Base-by-base conservation (phyloP, 2,888 invertebrate genomes). In the Teinopalpus imperialis region DNA sequence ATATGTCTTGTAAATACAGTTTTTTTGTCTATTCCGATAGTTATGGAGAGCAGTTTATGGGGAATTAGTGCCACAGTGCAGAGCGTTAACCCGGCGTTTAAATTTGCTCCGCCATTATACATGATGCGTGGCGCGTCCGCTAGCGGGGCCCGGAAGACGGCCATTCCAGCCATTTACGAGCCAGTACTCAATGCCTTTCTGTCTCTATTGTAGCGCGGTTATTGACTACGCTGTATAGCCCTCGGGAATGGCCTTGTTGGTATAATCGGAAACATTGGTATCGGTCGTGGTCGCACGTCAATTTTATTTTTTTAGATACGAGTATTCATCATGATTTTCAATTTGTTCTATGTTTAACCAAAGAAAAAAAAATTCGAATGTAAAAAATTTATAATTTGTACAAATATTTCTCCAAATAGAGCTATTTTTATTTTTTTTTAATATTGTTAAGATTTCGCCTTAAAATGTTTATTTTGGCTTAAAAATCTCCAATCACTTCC, bases 111-210 rank as follows among this genome's bases (percentile, higher is more conserved):
- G 40, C 46, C 40, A 46, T 41, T 46, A 41, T 45, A 16, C 12
- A 27, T 12, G 34, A 35, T 46, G 46, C 46, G 46, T 46, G 35
- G 45, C 39, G 39, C 27, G 45, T 27, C 40, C 39, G 45, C 16
- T 16, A 7, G 26, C 45, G 32, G 13, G 24, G 27, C 44, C 66
- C 75, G 79, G 79, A 77, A 68, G 70, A 63, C 63, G 66, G 60
- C 69, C 64, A 74, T 78, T 78, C 63, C 66, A 63, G 59, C 67
- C 64, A 71, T 74, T 76, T 73, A 74, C 66, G 64, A 71, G 53
- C 62, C 61, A 59, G 49, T 57, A 54, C 46, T 35, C 41, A 41
- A 46, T 41, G 46, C 29, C 29, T 64, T 61, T 54, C 61, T 63
- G 59, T 64, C 58, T 58, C 69, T 61, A 70, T 74, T 73, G 70